Evolutionary conservation across 2,113 vertebrate species (phyloP).

Genomic region (Malurus melanocephalus): DNA sequence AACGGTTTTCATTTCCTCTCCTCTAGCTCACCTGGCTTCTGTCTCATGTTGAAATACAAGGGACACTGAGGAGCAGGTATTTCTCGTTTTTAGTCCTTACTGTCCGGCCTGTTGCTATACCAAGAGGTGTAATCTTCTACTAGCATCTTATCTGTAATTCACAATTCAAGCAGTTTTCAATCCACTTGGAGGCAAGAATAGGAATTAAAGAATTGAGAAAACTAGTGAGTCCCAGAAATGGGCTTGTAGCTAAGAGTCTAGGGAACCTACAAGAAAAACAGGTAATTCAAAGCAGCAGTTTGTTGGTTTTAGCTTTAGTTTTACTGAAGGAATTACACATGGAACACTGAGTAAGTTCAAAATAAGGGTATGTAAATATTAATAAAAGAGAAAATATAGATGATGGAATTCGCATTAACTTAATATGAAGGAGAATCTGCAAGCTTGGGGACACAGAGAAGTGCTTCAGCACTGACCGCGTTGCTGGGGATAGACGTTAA

Average conservation of each 20-base stretch:
- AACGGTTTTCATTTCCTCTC: fast-evolving
- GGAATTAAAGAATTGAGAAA: neutral
- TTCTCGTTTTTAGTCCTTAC: neutral
- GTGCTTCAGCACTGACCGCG: neutral
- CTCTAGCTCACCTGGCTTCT: neutral
- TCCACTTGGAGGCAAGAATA: neutral
- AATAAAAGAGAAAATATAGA: neutral
- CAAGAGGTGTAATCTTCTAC: neutral
- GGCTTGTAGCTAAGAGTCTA: neutral
- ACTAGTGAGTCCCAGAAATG: neutral
- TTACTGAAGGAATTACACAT: neutral
- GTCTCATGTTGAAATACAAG: neutral
- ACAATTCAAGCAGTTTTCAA: neutral
- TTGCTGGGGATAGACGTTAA: neutral
- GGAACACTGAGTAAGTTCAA: neutral
- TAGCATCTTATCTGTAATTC: neutral
- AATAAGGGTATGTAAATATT: neutral
- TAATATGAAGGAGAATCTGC: neutral
- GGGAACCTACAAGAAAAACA: neutral
- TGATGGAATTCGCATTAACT: neutral
- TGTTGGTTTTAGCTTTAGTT: neutral
- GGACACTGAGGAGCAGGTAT: neutral
- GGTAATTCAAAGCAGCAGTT: neutral
- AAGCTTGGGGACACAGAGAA: neutral
- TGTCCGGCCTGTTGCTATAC: neutral